These are phyloP conservation scores for Acinonyx jubatus DNA, from an alignment of 2,113 vertebrate species.

Conservation along the genomic window DNA sequence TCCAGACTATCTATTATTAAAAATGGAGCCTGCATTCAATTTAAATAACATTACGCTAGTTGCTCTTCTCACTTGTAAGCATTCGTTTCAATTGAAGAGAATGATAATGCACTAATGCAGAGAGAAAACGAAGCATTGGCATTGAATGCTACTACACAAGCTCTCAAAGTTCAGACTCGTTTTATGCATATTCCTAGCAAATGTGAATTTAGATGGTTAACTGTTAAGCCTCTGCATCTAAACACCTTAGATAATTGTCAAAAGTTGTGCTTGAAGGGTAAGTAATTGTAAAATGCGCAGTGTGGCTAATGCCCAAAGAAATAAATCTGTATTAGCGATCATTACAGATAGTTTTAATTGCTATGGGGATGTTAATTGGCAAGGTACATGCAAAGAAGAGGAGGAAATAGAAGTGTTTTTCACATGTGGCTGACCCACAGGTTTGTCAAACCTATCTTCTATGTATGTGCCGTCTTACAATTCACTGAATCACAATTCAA, in stretches of 20 bases:
- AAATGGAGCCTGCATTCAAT: constrained; percentile 45
- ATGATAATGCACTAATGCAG: background rate
- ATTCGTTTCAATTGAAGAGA: constrained; percentile 8
- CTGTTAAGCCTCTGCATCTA: background rate
- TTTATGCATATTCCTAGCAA: constrained; percentile 23
- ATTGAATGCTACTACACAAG: accelerated
- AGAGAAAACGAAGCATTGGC: background rate
- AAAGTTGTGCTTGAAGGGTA: constrained; percentile 50
- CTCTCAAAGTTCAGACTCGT: background rate
- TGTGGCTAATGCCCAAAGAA: constrained; percentile 68
- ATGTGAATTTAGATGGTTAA: constrained; percentile 30
- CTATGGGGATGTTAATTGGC: constrained; percentile 61
- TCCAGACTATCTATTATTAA: constrained; percentile 74
- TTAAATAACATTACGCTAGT: constrained; percentile 55
- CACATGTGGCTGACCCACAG: background rate
- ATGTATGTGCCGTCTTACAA: background rate
- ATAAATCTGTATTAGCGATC: background rate
- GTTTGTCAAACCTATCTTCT: background rate
- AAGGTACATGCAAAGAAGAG: background rate
- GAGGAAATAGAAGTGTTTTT: constrained; percentile 25
- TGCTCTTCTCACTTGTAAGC: constrained; percentile 62
- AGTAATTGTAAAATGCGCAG: constrained; percentile 55
- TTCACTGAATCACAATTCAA: background rate
- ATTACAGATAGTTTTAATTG: constrained; percentile 68
- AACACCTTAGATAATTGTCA: constrained; percentile 43